Percentiles rank a stretch among this genome's conserved stretches.
Conservation (phyloP, 2,113 vertebrate species). For the Rhinolophus sinicus region DNA sequence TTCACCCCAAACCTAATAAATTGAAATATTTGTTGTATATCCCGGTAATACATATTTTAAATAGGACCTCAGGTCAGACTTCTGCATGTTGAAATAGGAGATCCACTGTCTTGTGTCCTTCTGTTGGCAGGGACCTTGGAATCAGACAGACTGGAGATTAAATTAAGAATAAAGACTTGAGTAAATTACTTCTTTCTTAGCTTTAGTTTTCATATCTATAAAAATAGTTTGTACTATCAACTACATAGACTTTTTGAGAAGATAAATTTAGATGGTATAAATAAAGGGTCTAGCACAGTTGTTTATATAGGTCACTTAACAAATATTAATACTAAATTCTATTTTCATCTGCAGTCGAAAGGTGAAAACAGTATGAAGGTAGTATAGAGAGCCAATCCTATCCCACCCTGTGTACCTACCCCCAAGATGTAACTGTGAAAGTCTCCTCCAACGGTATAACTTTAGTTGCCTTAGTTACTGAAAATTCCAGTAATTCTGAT, state of each 20-base stretch:
- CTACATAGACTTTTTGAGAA: neutral
- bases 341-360: constrained; percentile 20
- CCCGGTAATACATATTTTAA: neutral
- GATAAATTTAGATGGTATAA: neutral
- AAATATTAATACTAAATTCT: neutral
- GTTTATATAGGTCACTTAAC: neutral
- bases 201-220: neutral
- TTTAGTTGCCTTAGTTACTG: constrained; percentile 25
- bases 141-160: neutral
- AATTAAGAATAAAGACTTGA: neutral
- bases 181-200: neutral
- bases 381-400: neutral
- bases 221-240: neutral
- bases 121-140: neutral
- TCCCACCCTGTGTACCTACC: neutral
- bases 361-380: neutral
- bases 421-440: neutral
- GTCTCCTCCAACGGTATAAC: constrained; percentile 36
- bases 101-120: neutral
- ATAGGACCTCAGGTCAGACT: neutral
- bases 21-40: neutral
- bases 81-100: neutral
- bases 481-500: constrained; percentile 29
- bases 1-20: neutral
- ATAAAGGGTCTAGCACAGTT: neutral